These are phyloP conservation scores for Lutjanus argentimaculatus DNA, from an alignment of 2,797 vertebrate genomes.

Conservation along the genomic window DNA sequence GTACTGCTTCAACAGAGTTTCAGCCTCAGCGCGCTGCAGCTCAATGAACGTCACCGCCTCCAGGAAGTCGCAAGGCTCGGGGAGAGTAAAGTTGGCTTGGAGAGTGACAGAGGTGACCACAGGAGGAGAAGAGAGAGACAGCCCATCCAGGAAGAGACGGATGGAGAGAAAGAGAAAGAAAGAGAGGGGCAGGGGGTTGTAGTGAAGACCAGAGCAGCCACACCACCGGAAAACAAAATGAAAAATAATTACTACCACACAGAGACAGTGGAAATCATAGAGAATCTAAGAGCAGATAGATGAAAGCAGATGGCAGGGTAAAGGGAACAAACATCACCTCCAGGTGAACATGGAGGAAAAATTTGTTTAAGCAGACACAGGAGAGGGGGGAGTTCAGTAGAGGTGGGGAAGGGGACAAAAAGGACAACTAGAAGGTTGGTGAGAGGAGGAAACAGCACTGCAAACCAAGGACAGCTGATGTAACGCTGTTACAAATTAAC, in stretches of 20 bases:
- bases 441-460: slow-evolving; percentile 76
- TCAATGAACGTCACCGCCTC: slow-evolving; percentile 90
- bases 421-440: slow-evolving; percentile 73
- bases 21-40: slow-evolving; percentile 89
- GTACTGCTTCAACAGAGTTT: slow-evolving; percentile 91
- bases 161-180: slow-evolving; percentile 61
- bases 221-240: slow-evolving; percentile 85
- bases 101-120: slow-evolving; percentile 62
- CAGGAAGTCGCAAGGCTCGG: slow-evolving; percentile 92
- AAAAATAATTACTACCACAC: slow-evolving; percentile 78
- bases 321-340: slow-evolving; percentile 82
- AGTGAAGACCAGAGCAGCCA: slow-evolving; percentile 85
- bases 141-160: slow-evolving; percentile 68
- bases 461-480: slow-evolving; percentile 75
- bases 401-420: slow-evolving; percentile 64
- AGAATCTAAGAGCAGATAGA: slow-evolving; percentile 75
- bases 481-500: slow-evolving; percentile 43
- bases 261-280: slow-evolving; percentile 56
- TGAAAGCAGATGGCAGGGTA: slow-evolving; percentile 74
- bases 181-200: slow-evolving; percentile 67
- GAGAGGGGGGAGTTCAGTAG: slow-evolving; percentile 70
- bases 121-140: slow-evolving; percentile 54
- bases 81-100: slow-evolving; percentile 93
- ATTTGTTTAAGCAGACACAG: slow-evolving; percentile 79
- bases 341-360: slow-evolving; percentile 80